phyloP scores from a whole-genome alignment of 1,140 invertebrate species.

The Asobara japonica region DNA sequence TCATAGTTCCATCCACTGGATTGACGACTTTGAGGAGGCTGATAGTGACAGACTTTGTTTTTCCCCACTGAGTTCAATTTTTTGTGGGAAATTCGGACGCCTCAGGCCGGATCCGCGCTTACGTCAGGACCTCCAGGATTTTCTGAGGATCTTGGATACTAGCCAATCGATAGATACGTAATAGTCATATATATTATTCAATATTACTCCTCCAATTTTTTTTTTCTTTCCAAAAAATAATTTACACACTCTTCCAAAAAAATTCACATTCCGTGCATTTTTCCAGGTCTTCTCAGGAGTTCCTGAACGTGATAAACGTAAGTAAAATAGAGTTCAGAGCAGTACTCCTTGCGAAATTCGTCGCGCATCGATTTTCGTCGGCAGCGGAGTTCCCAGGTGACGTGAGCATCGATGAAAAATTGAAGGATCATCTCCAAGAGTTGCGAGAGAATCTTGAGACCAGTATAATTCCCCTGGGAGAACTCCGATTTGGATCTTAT shows the following conservation, averaged over 20 bases:
- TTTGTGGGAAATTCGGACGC: slow-evolving; percentile 46
- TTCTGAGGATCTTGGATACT: slow-evolving; percentile 46
- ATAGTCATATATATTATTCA: slow-evolving; percentile 7
- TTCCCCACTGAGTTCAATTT: slow-evolving; percentile 20
- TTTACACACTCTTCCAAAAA: background rate
- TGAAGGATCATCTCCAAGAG: slow-evolving; percentile 65
- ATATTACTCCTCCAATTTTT: background rate
- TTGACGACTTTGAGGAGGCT: background rate
- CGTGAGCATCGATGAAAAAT: slow-evolving; percentile 62
- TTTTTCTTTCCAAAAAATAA: background rate
- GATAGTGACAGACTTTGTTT: background rate
- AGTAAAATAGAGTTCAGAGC: slow-evolving; percentile 50
- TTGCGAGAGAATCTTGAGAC: slow-evolving; percentile 53
- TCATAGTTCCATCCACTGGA: background rate
- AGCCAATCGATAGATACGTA: slow-evolving; percentile 37
- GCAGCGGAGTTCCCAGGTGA: slow-evolving; percentile 45
- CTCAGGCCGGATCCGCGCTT: slow-evolving; percentile 48
- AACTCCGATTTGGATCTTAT: slow-evolving; percentile 69
- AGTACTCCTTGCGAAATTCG: slow-evolving; percentile 64
- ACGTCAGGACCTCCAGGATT: slow-evolving; percentile 41
- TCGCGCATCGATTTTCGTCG: slow-evolving; percentile 67
- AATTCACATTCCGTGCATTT: slow-evolving; percentile 7
- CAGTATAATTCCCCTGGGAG: slow-evolving; percentile 70
- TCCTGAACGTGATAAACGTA: slow-evolving; percentile 38
- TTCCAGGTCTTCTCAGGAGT: slow-evolving; percentile 6